Conservation (phyloP, 1,140 invertebrate genomes). For the Pogonomyrmex californicus region DNA sequence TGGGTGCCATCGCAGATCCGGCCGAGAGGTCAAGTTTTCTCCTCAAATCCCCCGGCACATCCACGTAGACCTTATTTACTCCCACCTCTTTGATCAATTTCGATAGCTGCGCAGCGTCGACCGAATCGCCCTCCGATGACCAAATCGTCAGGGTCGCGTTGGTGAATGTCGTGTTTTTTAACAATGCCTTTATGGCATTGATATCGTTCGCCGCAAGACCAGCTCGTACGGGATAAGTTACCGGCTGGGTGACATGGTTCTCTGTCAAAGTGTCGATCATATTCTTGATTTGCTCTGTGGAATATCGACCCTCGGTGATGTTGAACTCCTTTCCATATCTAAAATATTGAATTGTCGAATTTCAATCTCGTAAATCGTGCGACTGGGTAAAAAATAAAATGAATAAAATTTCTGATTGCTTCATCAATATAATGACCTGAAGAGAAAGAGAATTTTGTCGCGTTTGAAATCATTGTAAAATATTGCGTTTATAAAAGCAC, state of each 20-base stretch:
- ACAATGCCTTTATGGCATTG: slow-evolving; percentile 86
- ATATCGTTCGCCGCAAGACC: slow-evolving; percentile 90
- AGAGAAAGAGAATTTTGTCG: not conserved
- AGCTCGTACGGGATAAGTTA: slow-evolving; percentile 95
- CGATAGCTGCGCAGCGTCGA: slow-evolving; percentile 88
- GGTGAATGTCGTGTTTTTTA: slow-evolving; percentile 82
- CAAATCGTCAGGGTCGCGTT: slow-evolving; percentile 91
- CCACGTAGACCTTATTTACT: slow-evolving; percentile 90
- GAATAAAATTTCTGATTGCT: not conserved
- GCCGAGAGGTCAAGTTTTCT: slow-evolving; percentile 84
- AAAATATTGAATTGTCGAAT: slow-evolving; percentile 59
- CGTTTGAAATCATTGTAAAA: not conserved
- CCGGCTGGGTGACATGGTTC: slow-evolving; percentile 88
- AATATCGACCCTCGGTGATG: slow-evolving; percentile 89
- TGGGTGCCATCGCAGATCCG: slow-evolving; percentile 20
- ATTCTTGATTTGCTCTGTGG: slow-evolving; percentile 89
- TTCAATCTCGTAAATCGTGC: not conserved
- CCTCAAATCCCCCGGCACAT: slow-evolving; percentile 89
- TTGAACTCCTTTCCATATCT: slow-evolving; percentile 77
- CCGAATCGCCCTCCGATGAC: slow-evolving; percentile 89
- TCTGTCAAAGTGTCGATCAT: slow-evolving; percentile 91
- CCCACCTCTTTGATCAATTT: slow-evolving; percentile 89
- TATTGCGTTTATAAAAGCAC: not conserved
- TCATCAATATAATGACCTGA: not conserved
- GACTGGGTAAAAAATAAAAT: not conserved